These are phyloP conservation scores for Anguilla rostrata DNA, from an alignment of 2,113 vertebrate genomes.

Conservation along the genomic window DNA sequence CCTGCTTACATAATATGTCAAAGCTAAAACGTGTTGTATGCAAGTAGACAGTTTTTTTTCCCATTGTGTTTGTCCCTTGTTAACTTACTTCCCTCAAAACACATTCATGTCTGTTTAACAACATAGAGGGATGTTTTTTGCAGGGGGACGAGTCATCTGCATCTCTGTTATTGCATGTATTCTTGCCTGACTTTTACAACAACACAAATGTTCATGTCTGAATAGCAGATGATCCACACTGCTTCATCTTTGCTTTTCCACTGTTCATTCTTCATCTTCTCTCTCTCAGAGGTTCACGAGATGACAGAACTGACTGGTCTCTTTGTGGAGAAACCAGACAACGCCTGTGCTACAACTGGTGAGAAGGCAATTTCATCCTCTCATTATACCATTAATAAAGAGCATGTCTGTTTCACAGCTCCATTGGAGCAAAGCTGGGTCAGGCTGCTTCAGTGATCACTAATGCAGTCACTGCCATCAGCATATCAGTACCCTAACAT, in stretches of 20 bases:
- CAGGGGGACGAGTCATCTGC: neutral
- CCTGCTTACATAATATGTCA: too few relatives aligned
- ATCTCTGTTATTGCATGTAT: neutral
- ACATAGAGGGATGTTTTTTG: too few relatives aligned
- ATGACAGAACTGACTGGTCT: constrained; percentile 68
- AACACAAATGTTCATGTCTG: neutral
- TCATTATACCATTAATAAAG: neutral
- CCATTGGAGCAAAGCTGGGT: neutral
- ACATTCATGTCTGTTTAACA: too few relatives aligned
- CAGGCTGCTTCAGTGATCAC: neutral
- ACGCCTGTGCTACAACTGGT: constrained; percentile 60
- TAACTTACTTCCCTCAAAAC: too few relatives aligned
- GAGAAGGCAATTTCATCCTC: constrained; percentile 16
- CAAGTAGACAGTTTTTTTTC: too few relatives aligned
- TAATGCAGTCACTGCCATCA: neutral
- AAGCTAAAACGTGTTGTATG: too few relatives aligned
- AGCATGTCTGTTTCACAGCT: neutral
- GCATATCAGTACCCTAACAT: neutral
- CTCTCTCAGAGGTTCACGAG: constrained; percentile 40
- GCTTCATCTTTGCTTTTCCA: neutral
- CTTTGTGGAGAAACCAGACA: constrained; percentile 71
- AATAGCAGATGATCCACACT: too few relatives aligned
- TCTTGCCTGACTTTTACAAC: neutral
- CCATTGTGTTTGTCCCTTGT: too few relatives aligned
- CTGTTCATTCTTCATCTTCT: constrained; percentile 6